Conservation (phyloP, 2,113 vertebrate genomes). For the Actenoides lindsayi region DNA sequence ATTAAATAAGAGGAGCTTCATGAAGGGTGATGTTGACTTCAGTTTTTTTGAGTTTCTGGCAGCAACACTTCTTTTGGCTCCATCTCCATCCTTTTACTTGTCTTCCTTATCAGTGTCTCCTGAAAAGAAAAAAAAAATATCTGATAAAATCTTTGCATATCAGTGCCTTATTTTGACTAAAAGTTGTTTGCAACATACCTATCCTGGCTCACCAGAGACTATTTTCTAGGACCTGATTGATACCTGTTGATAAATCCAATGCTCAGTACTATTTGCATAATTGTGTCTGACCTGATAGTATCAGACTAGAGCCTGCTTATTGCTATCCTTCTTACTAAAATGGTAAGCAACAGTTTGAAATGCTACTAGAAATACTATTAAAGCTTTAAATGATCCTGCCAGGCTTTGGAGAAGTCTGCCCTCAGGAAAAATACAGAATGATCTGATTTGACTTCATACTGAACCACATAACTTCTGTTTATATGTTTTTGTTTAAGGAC, state of each 20-base stretch:
- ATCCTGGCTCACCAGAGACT: not conserved
- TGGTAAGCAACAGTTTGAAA: not conserved
- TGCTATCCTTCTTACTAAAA: not conserved
- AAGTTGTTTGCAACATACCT: not conserved
- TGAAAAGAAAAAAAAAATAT: not conserved
- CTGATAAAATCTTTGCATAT: not conserved
- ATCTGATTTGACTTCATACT: not conserved
- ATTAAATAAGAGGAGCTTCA: not conserved
- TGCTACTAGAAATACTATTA: not conserved
- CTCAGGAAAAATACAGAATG: not conserved
- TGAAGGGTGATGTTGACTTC: not conserved
- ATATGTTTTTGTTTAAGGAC: not conserved
- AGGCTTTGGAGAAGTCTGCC: not conserved
- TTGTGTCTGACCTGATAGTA: not conserved
- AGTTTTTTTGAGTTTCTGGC: not conserved
- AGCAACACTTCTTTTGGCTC: not conserved
- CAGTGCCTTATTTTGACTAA: not conserved
- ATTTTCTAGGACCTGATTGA: not conserved
- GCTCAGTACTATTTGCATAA: not conserved
- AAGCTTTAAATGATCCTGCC: not conserved
- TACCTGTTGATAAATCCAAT: not conserved
- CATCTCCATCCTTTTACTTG: not conserved
- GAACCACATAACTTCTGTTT: not conserved
- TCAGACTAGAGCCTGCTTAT: not conserved
- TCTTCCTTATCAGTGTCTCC: not conserved